Evolutionary conservation across 2,888 invertebrate species (phyloP), one percentile per base, ranked within the genome.

Genomic region (Drosophila conformis): DNA sequence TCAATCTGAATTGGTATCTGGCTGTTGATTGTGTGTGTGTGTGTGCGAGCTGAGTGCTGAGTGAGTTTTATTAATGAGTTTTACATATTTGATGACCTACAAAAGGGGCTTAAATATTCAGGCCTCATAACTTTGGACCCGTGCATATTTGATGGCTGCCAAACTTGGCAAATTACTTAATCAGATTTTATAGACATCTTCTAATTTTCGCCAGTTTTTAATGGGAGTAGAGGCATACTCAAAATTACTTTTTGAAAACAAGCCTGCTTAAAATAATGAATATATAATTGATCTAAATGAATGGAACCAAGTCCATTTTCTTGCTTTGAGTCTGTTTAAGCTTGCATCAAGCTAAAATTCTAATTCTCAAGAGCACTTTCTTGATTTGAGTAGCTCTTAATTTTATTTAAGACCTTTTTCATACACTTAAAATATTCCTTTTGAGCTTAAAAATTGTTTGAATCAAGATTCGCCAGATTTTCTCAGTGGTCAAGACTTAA

Each of bases 11-110:
- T 40, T 40, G 27, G 53, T 40, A 56, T 46, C 54, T 57, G 60
- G 48, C 51, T 61, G 40, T 61, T 64, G 25, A 48, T 52, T 48
- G 46, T 40, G 60, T 53, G 21, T 25, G 25, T 21, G 21, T 21
- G 21, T 33, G 33, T 33, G 15, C 11, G 10, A 18, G 54, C 38
- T 38, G 57, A 57, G 62, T 18, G 53, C 70, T 68, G 78, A 76
- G 76, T 56, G 38, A 87, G 83, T 76, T 84, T 40, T 68, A 84
- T 87, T 83, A 87, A 83, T 84, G 52, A 53, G 79, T 64, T 80
- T 67, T 87, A 84, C 87, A 87, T 87, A 65, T 84, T 83, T 83
- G 83, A 85, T 87, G 85, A 85, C 68, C 82, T 75, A 86, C 87
- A 81, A 71, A 29, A 33, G 35, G 64, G 71, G 51, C 35, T 69